These are phyloP conservation scores for Tenebrio molitor DNA, from an alignment of 1,140 invertebrate genomes.

Conservation along the genomic window DNA sequence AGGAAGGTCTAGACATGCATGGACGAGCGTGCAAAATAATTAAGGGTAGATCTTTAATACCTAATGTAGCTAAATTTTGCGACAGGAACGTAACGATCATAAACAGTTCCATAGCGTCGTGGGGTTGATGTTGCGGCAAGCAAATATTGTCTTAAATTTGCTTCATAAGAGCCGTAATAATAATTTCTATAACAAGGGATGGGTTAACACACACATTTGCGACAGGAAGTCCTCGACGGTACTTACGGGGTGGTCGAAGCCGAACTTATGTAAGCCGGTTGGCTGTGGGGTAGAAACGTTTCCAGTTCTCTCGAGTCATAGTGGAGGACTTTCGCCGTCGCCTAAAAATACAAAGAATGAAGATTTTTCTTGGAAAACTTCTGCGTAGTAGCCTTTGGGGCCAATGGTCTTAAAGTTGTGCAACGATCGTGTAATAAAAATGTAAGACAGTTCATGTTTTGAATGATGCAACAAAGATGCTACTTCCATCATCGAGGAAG, in stretches of 20 bases:
- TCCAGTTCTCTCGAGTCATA: no score
- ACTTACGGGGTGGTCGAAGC: conserved; percentile 59
- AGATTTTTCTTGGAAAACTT: not conserved
- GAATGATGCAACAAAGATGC: conserved; percentile 15
- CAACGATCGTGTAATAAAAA: no score
- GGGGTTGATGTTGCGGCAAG: conserved; percentile 6
- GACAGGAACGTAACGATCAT: not conserved
- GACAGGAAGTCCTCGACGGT: not conserved
- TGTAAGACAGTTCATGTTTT: no score
- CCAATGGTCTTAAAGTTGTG: no score
- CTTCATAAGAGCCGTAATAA: conserved; percentile 12
- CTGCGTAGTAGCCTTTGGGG: no score
- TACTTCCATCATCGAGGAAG: not conserved
- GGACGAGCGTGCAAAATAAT: no score
- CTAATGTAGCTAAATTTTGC: conserved; percentile 19
- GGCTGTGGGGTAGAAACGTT: no score
- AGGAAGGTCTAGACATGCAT: no score
- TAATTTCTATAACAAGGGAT: conserved; percentile 20
- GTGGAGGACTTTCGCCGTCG: no score
- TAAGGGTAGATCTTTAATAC: conserved; percentile 11
- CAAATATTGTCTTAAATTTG: conserved; percentile 30
- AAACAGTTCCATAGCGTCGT: conserved; percentile 23
- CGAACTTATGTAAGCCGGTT: no score
- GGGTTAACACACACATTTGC: not conserved
- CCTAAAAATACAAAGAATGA: conserved; percentile 57